Conservation (phyloP, 2,888 invertebrate genomes). For the Caenorhabditis sp. region DNA sequence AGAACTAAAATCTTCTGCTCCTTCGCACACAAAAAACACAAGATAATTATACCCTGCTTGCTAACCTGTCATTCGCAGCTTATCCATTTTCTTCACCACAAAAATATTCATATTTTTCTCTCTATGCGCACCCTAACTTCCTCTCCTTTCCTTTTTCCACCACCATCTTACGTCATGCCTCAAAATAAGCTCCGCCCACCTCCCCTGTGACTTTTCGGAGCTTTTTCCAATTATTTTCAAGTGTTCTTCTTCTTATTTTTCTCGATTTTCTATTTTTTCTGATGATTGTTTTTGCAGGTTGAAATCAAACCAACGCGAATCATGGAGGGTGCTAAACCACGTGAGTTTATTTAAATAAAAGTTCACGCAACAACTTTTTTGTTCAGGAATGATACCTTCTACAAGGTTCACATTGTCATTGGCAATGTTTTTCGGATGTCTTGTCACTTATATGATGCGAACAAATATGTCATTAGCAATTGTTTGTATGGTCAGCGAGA, state of each 20-base stretch:
- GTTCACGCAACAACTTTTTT: neutral
- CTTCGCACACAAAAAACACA: too few relatives aligned
- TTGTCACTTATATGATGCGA: slow-evolving; percentile 87
- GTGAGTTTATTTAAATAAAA: neutral
- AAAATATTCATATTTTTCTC: neutral
- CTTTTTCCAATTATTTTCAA: neutral
- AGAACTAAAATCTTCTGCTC: too few relatives aligned
- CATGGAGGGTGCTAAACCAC: slow-evolving; percentile 4
- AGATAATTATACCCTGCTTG: too few relatives aligned
- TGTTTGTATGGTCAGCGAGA: slow-evolving; percentile 82
- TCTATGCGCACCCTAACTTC: neutral
- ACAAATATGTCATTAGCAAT: slow-evolving; percentile 91
- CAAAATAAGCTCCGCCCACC: neutral
- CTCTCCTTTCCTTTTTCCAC: neutral
- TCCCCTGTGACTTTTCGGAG: neutral
- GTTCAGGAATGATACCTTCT: slow-evolving; percentile 67
- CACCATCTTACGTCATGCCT: neutral
- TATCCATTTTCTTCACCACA: neutral
- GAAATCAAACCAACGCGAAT: neutral
- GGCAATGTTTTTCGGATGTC: slow-evolving; percentile 86
- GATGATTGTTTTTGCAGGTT: neutral
- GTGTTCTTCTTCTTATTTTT: neutral
- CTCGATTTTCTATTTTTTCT: neutral
- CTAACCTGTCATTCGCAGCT: too few relatives aligned
- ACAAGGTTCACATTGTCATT: slow-evolving; percentile 78